Evolutionary conservation across 2,797 vertebrate species (phyloP), one percentile per base, ranked within the genome.

Genomic region (Hippocampus kuda): DNA sequence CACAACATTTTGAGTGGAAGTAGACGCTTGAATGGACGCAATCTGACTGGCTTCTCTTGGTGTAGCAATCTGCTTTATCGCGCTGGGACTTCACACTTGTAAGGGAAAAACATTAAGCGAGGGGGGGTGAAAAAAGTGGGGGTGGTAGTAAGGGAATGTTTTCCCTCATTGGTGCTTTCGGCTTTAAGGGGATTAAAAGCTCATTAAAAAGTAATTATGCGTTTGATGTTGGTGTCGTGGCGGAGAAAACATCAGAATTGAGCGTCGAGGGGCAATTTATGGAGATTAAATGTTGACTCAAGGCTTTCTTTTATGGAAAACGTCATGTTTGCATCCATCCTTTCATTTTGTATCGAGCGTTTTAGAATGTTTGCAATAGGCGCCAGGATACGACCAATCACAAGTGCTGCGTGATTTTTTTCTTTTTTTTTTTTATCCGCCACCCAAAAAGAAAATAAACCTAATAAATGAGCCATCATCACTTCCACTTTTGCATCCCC

Each of bases 181-280:
- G 22, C 41, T 64, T 46, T 42, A 62, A 77, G 61, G 69, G 71
- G 82, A 85, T 83, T 85, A 75, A 82, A 80, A 83, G 53, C 75
- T 81, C 65, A 79, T 77, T 78, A 78, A 70, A 80, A 75, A 64
- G 60, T 74, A 71, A 85, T 86, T 80, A 81, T 68, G 76, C 66
- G 67, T 61, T 72, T 57, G 63, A 73, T 62, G 60, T 67, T 72
- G 72, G 30, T 60, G 66, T 68, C 7, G 72, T 70, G 22, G 38
- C 62, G 11, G 26, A 30, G 13, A 60, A 60, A 60, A 60, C 56
- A 59, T 30, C 13, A 3, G 5, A 34, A 34, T 18, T 1, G 38
- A n/a, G 26, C n/a, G 62, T 64, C 20, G 5, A 15, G 41, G n/a
- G 62, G 62, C 41, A 44, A 9, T 44, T 64, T 46, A 48, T 48